Percentiles rank a stretch among this genome's conserved stretches.
Evolutionary conservation across 2,888 invertebrate species (phyloP).

Genomic region (Neoitamus cyanurus): DNA sequence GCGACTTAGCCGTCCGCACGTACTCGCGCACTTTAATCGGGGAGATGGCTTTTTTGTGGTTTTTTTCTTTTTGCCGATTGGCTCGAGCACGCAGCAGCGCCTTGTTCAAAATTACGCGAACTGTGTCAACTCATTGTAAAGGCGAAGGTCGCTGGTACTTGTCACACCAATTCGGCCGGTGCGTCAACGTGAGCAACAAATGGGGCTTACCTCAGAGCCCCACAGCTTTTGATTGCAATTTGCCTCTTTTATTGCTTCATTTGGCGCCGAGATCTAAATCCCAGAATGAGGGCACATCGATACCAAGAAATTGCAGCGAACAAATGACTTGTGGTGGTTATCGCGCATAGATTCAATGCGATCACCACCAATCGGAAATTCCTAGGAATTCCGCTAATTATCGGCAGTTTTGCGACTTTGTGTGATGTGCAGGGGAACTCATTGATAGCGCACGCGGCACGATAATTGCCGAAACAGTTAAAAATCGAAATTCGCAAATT

Average conservation of each 20-base stretch:
- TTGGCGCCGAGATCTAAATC: background rate
- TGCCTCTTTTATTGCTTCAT: background rate
- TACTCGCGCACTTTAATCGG: background rate
- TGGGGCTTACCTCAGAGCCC: background rate
- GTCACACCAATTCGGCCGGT: background rate
- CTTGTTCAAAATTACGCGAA: background rate
- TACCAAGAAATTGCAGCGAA: conserved; percentile 19
- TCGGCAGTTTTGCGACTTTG: background rate
- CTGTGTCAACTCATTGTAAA: conserved; percentile 2
- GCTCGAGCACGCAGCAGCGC: background rate
- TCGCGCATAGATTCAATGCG: background rate
- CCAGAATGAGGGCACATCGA: background rate
- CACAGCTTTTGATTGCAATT: background rate
- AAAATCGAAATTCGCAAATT: background rate
- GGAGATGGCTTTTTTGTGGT: background rate
- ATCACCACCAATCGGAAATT: background rate
- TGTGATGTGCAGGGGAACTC: background rate
- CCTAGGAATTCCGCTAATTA: conserved; percentile 1
- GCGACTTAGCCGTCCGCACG: background rate
- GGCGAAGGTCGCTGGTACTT: background rate
- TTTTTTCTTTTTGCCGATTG: background rate
- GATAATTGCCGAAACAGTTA: background rate
- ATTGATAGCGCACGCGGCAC: background rate
- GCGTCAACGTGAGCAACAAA: background rate
- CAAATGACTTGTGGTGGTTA: background rate